These are phyloP conservation scores for Neostethus bicornis DNA, from an alignment of 2,797 vertebrate species.

Conservation along the genomic window DNA sequence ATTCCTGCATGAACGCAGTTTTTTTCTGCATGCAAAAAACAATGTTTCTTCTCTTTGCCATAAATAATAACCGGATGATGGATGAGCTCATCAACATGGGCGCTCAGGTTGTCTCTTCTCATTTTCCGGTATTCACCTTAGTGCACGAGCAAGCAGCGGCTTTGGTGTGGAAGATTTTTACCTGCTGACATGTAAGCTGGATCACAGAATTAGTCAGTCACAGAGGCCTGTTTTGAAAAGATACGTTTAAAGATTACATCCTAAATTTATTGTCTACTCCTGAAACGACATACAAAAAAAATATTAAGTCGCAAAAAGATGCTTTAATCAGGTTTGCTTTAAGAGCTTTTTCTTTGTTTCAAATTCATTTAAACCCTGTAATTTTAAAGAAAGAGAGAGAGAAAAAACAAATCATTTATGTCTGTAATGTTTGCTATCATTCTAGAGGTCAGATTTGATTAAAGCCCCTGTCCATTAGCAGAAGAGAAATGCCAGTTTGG, in stretches of 20 bases:
- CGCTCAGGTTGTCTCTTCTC: constrained; percentile 14
- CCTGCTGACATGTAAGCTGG: constrained; percentile 22
- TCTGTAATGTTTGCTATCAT: constrained; percentile 90
- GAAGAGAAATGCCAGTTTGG: constrained; percentile 84
- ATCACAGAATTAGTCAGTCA: constrained; percentile 1
- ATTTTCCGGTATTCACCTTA: constrained; percentile 12
- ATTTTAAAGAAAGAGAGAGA: constrained; percentile 84
- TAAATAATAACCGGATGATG: constrained; percentile 35
- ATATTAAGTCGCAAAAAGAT: too few species aligned
- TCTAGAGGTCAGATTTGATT: constrained; percentile 94
- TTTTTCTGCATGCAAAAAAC: constrained; percentile 1
- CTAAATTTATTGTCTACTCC: too few species aligned
- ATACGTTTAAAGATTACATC: too few species aligned
- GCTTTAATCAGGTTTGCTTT: constrained; percentile 22
- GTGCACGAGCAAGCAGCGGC: constrained; percentile 10
- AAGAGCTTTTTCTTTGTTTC: constrained; percentile 36
- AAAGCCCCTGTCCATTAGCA: constrained; percentile 93
- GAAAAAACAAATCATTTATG: constrained; percentile 79
- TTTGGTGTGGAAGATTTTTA: constrained; percentile 10
- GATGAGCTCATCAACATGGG: constrained; percentile 38
- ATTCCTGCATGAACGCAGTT: not conserved
- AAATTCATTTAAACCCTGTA: constrained; percentile 81
- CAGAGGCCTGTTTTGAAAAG: too few species aligned
- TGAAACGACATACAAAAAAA: not conserved
- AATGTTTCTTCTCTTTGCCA: constrained; percentile 14